Evolutionary conservation across 1,140 invertebrate species (phyloP).

Genomic region (Acromyrmex echinatior): DNA sequence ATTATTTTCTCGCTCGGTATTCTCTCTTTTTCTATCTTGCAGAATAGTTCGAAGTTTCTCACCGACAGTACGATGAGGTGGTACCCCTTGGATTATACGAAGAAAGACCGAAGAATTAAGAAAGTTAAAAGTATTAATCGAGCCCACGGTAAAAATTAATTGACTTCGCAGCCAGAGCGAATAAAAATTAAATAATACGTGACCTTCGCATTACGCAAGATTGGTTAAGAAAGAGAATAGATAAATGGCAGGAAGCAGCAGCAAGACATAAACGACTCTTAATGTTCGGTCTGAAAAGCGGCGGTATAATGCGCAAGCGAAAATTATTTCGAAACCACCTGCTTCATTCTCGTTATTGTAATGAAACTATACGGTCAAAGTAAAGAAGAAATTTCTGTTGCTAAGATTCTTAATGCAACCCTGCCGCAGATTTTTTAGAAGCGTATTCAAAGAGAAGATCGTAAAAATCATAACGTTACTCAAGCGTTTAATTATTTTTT

Average conservation of each 20-base stretch:
- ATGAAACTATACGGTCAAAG: slow-evolving; percentile 62
- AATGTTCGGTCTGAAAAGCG: slow-evolving; percentile 17
- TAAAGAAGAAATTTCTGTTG: not conserved
- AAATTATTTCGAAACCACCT: slow-evolving; percentile 54
- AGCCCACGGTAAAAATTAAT: slow-evolving; percentile 49
- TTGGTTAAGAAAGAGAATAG: slow-evolving; percentile 14
- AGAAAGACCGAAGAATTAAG: slow-evolving; percentile 41
- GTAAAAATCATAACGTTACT: slow-evolving; percentile 21
- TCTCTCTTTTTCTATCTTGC: slow-evolving; percentile 31
- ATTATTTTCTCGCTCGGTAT: slow-evolving; percentile 57
- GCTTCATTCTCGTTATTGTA: slow-evolving; percentile 68
- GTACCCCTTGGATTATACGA: slow-evolving; percentile 38
- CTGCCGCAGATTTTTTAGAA: not conserved
- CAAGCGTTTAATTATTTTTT: slow-evolving; percentile 13
- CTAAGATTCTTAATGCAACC: slow-evolving; percentile 52
- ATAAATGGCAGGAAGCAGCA: not conserved
- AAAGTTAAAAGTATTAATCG: slow-evolving; percentile 49
- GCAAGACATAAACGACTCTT: slow-evolving; percentile 44
- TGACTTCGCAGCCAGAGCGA: slow-evolving; percentile 30
- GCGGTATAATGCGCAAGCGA: not conserved
- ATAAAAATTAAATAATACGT: slow-evolving; percentile 15
- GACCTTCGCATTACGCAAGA: slow-evolving; percentile 38
- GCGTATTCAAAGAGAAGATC: slow-evolving; percentile 25
- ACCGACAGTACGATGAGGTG: slow-evolving; percentile 16
- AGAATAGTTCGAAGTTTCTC: slow-evolving; percentile 39